Evolutionary conservation across 1,140 invertebrate genomes (phyloP), one percentile per base, ranked within the genome.

Genomic region (Drosophila rhopaloa): DNA sequence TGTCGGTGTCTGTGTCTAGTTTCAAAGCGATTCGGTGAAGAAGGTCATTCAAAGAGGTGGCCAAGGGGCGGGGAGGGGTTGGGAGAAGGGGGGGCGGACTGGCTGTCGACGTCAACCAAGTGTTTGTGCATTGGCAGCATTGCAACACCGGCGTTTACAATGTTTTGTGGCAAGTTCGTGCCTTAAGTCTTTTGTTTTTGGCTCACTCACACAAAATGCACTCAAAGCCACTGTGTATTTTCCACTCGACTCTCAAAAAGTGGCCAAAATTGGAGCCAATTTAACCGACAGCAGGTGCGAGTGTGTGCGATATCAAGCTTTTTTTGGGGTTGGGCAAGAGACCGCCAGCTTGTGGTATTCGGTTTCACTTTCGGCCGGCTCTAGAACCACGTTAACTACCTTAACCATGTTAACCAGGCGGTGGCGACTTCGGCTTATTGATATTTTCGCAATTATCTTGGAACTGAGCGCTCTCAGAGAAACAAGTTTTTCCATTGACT

Each of bases 281-380:
- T 81, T 66, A 32, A n/a, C 10, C 5, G 11, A n/a, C 38, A 35
- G 67, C 77, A 78, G 74, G 67, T 74, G 60, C 51, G 43, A 62
- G 50, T 51, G 37, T 35, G 53, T 27, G 54, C 47, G 29, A 62
- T 59, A 62, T 54, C 55, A 24, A 73, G 44, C 56, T 61, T 54
- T 61, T 54, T 47, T 63, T 79, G 68, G 51, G 61, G 83, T 82
- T 86, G 73, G 62, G 80, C 76, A 86, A 88, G 71, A 47, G 51
- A 46, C 43, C 43, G 74, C 38, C 51, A 38, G 55, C 35, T 62
- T 51, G 67, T 44, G 67, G 65, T 65, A 65, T 73, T 48, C 57
- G 65, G 83, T 88, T 88, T 88, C 84, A 80, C 83, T 88, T 88
- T 88, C 84, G 79, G 83, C 76, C 75, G 70, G 61, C 79, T 71